Conservation (phyloP, 1,140 invertebrate species). For the Camponotus floridanus region DNA sequence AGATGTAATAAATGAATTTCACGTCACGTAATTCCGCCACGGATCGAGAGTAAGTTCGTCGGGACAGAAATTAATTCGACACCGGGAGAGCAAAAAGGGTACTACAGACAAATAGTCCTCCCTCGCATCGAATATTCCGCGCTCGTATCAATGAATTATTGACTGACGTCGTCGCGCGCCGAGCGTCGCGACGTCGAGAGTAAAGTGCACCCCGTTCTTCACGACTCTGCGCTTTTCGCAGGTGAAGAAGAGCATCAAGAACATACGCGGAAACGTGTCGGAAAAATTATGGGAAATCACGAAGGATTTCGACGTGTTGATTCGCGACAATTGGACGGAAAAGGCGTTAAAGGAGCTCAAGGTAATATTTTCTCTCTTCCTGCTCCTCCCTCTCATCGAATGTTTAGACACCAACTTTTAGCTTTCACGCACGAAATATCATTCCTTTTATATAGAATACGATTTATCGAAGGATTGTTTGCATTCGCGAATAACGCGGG, state of each 20-base stretch:
- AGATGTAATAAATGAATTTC: too few relatives aligned
- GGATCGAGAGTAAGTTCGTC: background rate
- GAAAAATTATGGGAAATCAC: constrained; percentile 93
- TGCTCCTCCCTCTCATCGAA: background rate
- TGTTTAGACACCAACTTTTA: background rate
- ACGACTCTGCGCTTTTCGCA: constrained; percentile 79
- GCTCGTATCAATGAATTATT: constrained; percentile 47
- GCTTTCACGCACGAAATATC: background rate
- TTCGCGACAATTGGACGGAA: constrained; percentile 91
- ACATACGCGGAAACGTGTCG: constrained; percentile 91
- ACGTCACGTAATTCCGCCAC: background rate
- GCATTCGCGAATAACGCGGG: background rate
- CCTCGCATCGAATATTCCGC: constrained; percentile 30
- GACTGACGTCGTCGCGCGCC: background rate
- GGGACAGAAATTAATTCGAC: constrained; percentile 13
- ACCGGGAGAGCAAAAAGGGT: background rate
- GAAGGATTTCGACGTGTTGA: constrained; percentile 88
- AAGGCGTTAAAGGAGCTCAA: constrained; percentile 88
- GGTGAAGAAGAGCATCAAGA: constrained; percentile 93
- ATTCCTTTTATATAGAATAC: constrained; percentile 26
- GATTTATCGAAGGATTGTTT: background rate
- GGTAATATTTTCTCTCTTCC: constrained; percentile 75
- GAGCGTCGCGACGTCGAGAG: constrained; percentile 4
- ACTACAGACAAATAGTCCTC: constrained; percentile 33
- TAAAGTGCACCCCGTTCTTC: constrained; percentile 2